Percentiles rank a stretch among this genome's conserved stretches.
Conservation (phyloP, 2,888 invertebrate species). For the Elegia similella region DNA sequence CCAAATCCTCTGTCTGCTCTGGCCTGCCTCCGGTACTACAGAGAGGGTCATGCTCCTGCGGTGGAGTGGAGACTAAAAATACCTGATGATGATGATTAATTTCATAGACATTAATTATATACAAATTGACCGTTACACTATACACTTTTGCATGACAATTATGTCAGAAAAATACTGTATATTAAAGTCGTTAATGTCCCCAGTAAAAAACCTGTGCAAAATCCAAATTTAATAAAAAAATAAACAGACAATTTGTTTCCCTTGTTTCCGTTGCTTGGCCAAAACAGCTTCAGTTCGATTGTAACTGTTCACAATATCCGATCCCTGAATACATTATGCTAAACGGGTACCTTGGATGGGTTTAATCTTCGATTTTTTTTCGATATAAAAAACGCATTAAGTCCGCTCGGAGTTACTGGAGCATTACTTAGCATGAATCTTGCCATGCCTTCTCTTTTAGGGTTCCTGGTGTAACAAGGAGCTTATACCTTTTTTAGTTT, state of each 20-base stretch:
- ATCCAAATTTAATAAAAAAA: constrained; percentile 26
- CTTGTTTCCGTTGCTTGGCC: constrained; percentile 28
- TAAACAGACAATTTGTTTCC: constrained; percentile 29
- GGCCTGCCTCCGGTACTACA: too few relatives aligned
- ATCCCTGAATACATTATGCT: constrained; percentile 57
- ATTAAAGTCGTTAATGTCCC: too few relatives aligned
- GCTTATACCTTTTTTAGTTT: neutral
- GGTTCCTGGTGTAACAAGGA: neutral
- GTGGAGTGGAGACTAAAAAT: too few relatives aligned
- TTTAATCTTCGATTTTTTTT: constrained; percentile 36
- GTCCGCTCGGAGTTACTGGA: constrained; percentile 20
- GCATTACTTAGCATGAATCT: constrained; percentile 15
- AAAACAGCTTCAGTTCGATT: constrained; percentile 38
- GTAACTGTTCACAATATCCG: constrained; percentile 50
- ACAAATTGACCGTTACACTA: too few relatives aligned
- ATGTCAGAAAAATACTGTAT: too few relatives aligned
- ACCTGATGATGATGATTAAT: too few relatives aligned
- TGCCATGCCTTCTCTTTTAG: neutral
- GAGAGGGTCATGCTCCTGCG: too few relatives aligned
- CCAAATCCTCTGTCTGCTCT: neutral
- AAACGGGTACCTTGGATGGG: constrained; percentile 34
- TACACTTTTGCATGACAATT: too few relatives aligned
- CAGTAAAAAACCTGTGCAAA: neutral
- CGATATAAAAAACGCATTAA: constrained; percentile 31
- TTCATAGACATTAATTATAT: too few relatives aligned